phyloP scores from a whole-genome alignment of 2,113 vertebrate species.

The Coturnix japonica region DNA sequence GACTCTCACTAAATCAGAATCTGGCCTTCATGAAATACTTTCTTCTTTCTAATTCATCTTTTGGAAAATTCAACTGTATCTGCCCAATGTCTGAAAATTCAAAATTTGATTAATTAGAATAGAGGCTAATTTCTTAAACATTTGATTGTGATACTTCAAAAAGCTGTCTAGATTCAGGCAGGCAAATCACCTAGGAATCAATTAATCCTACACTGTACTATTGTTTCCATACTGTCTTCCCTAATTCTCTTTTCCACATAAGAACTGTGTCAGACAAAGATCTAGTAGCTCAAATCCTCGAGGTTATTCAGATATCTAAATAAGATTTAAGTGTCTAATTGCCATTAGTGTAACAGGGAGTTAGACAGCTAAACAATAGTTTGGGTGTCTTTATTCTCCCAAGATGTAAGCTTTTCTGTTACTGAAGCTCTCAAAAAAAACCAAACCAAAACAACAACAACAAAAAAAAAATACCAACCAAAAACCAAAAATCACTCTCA shows the following conservation, averaged over 20 bases:
- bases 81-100: slow-evolving; percentile 7
- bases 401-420: slow-evolving; percentile 19
- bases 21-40: not conserved
- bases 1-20: not conserved
- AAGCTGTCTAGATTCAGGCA: not conserved
- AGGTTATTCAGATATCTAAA: slow-evolving; percentile 45
- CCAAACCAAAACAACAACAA: too few relatives aligned
- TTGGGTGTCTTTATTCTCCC: not conserved
- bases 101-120: not conserved
- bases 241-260: not conserved
- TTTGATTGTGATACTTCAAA: slow-evolving; percentile 20
- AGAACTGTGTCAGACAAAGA: slow-evolving; percentile 35
- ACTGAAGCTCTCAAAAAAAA: not conserved
- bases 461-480: not conserved
- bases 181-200: slow-evolving; percentile 12
- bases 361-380: slow-evolving; percentile 46
- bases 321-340: slow-evolving; percentile 19
- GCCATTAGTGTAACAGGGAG: slow-evolving; percentile 40
- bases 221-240: not conserved
- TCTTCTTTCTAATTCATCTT: not conserved
- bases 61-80: not conserved
- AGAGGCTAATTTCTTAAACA: slow-evolving; percentile 16
- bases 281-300: slow-evolving; percentile 30
- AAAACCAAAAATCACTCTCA: not conserved
- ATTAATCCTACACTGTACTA: not conserved